Percentiles rank a stretch among this genome's conserved stretches.
phyloP scores from a whole-genome alignment of 2,113 vertebrate species.

The Serilophus lunatus region DNA sequence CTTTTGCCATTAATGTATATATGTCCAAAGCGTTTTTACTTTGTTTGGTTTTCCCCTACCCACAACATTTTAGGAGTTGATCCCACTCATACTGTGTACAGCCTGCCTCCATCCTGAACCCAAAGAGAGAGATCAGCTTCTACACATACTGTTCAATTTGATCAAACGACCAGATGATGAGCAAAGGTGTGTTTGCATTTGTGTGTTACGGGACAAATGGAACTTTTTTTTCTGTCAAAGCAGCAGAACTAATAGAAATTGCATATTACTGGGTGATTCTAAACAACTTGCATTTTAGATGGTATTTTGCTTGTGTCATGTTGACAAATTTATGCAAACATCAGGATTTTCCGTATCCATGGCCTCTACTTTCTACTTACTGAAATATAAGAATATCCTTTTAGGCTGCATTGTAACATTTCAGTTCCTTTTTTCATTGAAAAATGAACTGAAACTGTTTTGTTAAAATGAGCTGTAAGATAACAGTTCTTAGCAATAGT shows the following conservation, averaged over 20 bases:
- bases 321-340: not conserved
- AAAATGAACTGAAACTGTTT: not conserved
- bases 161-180: conserved; percentile 99
- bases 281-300: not conserved
- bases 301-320: not conserved
- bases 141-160: conserved; percentile 98
- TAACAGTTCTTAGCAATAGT: not conserved
- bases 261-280: not conserved
- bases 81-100: conserved; percentile 95
- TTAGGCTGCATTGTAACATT: not conserved
- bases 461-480: not conserved
- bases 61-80: conserved; percentile 83
- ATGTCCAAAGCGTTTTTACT: conserved; percentile 39
- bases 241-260: not conserved
- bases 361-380: not conserved
- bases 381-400: not conserved
- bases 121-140: conserved; percentile 97
- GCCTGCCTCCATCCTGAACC: conserved; percentile 96
- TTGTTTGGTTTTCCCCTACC: conserved; percentile 54
- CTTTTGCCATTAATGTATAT: not conserved
- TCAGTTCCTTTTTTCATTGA: not conserved
- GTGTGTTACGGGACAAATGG: not conserved
- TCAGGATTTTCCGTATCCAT: not conserved
- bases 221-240: not conserved
- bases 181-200: conserved; percentile 81